Conservation (phyloP, 2,113 vertebrate species). For the Sceloporus undulatus region DNA sequence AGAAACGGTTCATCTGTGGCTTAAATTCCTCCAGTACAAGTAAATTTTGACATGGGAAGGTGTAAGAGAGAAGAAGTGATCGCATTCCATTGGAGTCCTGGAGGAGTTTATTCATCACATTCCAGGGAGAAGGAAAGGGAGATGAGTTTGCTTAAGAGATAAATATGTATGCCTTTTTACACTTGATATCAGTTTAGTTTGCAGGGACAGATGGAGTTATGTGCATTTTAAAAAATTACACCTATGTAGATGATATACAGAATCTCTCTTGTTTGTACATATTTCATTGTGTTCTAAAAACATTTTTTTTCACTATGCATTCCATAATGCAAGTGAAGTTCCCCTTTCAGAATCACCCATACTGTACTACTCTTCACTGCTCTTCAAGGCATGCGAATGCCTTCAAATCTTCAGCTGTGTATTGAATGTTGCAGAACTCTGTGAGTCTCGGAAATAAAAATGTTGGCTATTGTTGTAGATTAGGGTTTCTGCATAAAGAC, state of each 20-base stretch:
- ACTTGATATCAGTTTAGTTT: too few species aligned
- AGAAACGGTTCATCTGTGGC: too few species aligned
- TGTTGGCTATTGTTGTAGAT: constrained; percentile 1
- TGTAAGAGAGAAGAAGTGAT: too few species aligned
- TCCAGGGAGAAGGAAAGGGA: too few species aligned
- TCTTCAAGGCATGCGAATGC: background rate
- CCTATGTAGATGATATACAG: background rate
- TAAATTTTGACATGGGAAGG: too few species aligned
- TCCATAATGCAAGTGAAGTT: background rate
- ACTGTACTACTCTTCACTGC: background rate
- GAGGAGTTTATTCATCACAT: too few species aligned
- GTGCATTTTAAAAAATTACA: background rate
- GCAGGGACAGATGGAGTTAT: too few species aligned
- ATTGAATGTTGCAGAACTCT: background rate
- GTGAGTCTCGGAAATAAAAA: background rate
- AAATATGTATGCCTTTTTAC: too few species aligned
- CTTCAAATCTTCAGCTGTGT: constrained; percentile 1
- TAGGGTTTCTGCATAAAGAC: background rate
- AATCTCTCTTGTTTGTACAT: background rate
- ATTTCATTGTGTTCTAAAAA: background rate
- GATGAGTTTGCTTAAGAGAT: too few species aligned
- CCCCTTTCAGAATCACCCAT: background rate
- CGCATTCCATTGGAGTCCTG: too few species aligned
- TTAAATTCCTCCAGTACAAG: too few species aligned
- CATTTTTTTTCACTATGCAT: background rate